Evolutionary conservation across 1,140 invertebrate genomes (phyloP).

Genomic region (Heliothis virescens): DNA sequence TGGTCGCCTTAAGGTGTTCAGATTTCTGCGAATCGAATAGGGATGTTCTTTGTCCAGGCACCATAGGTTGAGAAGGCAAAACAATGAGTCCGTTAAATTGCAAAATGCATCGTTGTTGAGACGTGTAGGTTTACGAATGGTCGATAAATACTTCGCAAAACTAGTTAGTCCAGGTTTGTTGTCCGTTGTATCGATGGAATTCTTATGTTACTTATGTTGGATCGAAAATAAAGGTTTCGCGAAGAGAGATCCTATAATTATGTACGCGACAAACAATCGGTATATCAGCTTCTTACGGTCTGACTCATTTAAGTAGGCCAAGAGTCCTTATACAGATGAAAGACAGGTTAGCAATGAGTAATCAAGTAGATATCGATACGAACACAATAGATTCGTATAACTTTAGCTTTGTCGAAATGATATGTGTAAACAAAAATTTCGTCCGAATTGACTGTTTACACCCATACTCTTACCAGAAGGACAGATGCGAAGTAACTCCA

Average conservation of each 20-base stretch:
- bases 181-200: neutral
- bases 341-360: conserved; percentile 4
- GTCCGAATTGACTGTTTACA: neutral
- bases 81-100: conserved; percentile 62
- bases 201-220: neutral
- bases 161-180: conserved; percentile 62
- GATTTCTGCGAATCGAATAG: conserved; percentile 12
- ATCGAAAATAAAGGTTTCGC: neutral
- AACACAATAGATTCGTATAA: neutral
- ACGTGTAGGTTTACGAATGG: conserved; percentile 30
- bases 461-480: neutral
- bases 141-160: conserved; percentile 53
- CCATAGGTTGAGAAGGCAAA: conserved; percentile 45
- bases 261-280: neutral
- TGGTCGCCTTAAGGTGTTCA: neutral
- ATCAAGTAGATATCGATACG: conserved; percentile 1
- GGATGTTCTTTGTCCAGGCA: conserved; percentile 34
- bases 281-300: neutral
- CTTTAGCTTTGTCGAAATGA: neutral
- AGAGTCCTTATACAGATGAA: neutral
- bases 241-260: neutral
- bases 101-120: conserved; percentile 58
- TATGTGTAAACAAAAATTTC: neutral
- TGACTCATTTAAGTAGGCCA: conserved; percentile 11
- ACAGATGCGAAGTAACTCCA: neutral